Evolutionary conservation across 1,140 invertebrate genomes (phyloP).

Genomic region (Drosophila nikananu): DNA sequence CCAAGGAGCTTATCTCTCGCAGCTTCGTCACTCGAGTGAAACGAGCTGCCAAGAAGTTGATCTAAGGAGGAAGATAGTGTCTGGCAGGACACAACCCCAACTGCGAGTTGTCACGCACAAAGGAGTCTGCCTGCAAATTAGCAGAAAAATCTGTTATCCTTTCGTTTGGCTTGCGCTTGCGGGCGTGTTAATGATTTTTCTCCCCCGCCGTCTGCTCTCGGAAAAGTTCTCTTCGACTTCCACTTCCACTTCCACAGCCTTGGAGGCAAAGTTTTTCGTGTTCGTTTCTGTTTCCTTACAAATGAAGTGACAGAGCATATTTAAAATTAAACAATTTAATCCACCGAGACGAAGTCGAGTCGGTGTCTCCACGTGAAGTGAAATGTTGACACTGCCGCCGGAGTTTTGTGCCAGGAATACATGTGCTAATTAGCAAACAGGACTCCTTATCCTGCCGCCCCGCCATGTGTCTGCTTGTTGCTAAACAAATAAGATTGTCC

Average conservation of each 20-base stretch:
- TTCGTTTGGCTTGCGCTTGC: conserved; percentile 84
- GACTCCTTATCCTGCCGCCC: conserved; percentile 55
- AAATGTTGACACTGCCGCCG: conserved; percentile 76
- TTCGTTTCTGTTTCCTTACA: conserved; percentile 60
- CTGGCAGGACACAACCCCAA: conserved; percentile 43
- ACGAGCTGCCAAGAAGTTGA: conserved; percentile 78
- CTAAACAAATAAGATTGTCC: conserved; percentile 76
- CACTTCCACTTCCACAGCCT: conserved; percentile 13
- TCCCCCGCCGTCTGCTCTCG: not conserved
- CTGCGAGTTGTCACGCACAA: conserved; percentile 77
- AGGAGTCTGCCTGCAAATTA: conserved; percentile 83
- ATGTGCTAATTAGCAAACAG: conserved; percentile 82
- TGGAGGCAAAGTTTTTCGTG: conserved; percentile 52
- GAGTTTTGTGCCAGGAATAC: conserved; percentile 74
- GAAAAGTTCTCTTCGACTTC: conserved; percentile 18
- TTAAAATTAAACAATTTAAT: conserved; percentile 85
- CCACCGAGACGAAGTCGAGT: conserved; percentile 54
- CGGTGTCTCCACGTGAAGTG: conserved; percentile 61
- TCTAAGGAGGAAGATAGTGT: conserved; percentile 72
- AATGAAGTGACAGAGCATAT: conserved; percentile 85
- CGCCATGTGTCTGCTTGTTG: conserved; percentile 44
- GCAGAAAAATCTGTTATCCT: conserved; percentile 85
- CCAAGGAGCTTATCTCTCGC: conserved; percentile 69
- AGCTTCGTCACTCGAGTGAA: conserved; percentile 80
- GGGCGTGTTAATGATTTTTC: conserved; percentile 85